These are phyloP conservation scores for Laticauda laticaudata DNA, from an alignment of 2,113 vertebrate genomes.

Conservation along the genomic window DNA sequence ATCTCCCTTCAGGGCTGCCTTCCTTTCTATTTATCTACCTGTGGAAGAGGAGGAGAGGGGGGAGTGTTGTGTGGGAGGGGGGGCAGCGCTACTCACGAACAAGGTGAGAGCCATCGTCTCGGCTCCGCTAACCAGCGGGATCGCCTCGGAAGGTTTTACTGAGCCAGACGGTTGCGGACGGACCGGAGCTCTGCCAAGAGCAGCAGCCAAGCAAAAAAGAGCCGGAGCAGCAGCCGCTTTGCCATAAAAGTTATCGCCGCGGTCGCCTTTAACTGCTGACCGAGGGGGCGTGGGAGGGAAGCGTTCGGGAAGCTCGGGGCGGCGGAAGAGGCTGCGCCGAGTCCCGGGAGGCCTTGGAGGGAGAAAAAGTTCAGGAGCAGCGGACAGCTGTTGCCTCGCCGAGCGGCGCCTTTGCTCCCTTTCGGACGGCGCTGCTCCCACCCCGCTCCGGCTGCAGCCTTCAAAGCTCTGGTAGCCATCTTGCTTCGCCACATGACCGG, in stretches of 20 bases:
- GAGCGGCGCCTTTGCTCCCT: background rate
- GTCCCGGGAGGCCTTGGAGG: background rate
- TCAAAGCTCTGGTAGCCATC: constrained; percentile 68
- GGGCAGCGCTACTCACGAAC: constrained; percentile 71
- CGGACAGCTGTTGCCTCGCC: background rate
- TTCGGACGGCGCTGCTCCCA: constrained; percentile 36
- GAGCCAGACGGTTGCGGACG: constrained; percentile 12
- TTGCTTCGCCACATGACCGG: constrained; percentile 57
- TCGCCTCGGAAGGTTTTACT: constrained; percentile 26
- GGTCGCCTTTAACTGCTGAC: background rate
- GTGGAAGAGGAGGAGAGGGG: background rate
- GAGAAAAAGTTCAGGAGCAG: background rate
- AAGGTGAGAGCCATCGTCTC: constrained; percentile 77
- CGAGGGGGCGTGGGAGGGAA: background rate
- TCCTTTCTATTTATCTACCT: background rate
- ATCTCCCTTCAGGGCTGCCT: background rate
- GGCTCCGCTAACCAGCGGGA: constrained; percentile 24
- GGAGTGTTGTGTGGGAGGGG: background rate
- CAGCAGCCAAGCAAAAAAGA: background rate
- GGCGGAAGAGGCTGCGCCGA: background rate
- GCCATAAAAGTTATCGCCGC: constrained; percentile 57
- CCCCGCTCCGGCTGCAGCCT: constrained; percentile 65
- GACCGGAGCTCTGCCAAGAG: constrained; percentile 35
- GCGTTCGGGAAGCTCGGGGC: background rate
- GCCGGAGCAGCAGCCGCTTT: constrained; percentile 11